Base-by-base conservation (phyloP, 2,797 vertebrate genomes). In the Loriculus beryllinus region DNA sequence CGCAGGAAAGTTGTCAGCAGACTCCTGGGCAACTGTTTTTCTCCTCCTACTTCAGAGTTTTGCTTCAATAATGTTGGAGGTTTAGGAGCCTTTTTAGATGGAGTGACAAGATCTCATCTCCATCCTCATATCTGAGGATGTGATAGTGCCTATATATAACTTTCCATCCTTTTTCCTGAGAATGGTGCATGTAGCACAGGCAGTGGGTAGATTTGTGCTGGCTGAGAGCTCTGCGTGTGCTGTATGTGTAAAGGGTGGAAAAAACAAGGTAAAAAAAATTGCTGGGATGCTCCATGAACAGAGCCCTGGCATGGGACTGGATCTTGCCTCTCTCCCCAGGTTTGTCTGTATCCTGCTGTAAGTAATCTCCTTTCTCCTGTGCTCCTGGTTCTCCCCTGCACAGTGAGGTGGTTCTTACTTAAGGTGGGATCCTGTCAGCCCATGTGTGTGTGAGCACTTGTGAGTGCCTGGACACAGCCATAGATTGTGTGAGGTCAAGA, bases 401-500 rank as follows among this genome's bases (percentile, higher is more conserved):
- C 21, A 33, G 13, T 2, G 33, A 15, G 48, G 33, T 14, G 64
- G 4, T 19, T 5, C 0, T 52, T 40, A 9, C 25, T 47, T 7
- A 1, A 5, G 3, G 15, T 28, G 62, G 72, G 51, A 5, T 43
- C 37, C 60, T 49, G 0, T 23, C 47, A 72, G 54, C 9, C 4
- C 49, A 1, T 6, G 0, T 2, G 12, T 15, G 29, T 26, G 54
- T 15, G 68, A 57, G 51, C 74, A 6, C 78, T 33, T 26, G 2
- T 19, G 70, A 23, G 18, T 9, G n/a, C 69, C 85, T 51, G 57
- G 31, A 25, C 4, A 0, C 15, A 26, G 64, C 51, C 62, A 7
- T n/a, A 29, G 21, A 1, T 2, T 28, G 22, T 33, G 22, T 19
- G 64, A 31, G 47, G 18, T 25, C 0, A 0, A 29, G 68, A 47